Evolutionary conservation across 2,113 vertebrate species (phyloP).

Genomic region (Anarrhichthys ocellatus): DNA sequence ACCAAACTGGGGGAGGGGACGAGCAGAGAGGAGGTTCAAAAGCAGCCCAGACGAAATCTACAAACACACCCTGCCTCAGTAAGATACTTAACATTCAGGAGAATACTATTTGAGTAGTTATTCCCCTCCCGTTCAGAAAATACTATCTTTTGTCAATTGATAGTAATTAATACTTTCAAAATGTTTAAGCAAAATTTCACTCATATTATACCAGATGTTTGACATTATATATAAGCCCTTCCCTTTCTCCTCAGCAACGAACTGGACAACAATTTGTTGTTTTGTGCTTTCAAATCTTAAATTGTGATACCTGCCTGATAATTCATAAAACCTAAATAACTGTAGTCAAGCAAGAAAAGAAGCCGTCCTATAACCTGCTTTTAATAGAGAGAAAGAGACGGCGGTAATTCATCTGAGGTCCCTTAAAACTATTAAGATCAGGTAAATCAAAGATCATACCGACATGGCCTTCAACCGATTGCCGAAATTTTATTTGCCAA

Average conservation of each 20-base stretch:
- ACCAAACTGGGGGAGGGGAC: slow-evolving; percentile 57
- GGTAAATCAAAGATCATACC: neutral
- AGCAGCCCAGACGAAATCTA: slow-evolving; percentile 41
- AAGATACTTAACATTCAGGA: slow-evolving; percentile 36
- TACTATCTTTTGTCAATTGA: neutral
- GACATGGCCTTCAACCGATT: neutral
- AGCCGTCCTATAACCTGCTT: neutral
- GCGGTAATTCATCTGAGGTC: neutral
- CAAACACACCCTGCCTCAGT: slow-evolving; percentile 25
- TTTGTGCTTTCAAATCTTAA: neutral
- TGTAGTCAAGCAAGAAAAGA: neutral
- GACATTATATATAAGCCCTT: neutral
- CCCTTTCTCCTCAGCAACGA: neutral
- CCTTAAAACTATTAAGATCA: slow-evolving; percentile 26
- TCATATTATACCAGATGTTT: neutral
- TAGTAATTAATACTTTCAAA: neutral
- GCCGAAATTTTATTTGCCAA: neutral
- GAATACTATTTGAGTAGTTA: neutral
- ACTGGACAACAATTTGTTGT: neutral
- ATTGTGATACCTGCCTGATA: neutral
- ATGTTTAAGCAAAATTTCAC: neutral
- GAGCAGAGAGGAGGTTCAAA: slow-evolving; percentile 55
- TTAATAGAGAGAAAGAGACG: neutral
- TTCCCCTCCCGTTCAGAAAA: neutral
- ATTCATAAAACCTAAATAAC: neutral